Evolutionary conservation across 2,888 invertebrate species (phyloP).

Genomic region (Agrotis ipsilon): DNA sequence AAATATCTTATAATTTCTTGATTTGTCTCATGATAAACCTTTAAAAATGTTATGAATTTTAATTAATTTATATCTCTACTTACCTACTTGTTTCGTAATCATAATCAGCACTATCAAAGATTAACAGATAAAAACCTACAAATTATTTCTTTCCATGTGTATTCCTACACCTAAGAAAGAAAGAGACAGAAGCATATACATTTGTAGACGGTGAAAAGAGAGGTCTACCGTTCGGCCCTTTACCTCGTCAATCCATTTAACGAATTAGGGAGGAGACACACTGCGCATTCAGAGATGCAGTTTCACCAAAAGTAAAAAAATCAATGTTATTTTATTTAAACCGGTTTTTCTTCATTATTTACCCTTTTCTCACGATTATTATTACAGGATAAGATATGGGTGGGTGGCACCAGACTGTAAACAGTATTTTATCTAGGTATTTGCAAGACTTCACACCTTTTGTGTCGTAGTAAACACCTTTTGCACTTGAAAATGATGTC

Average conservation of each 20-base stretch:
- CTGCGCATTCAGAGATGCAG: constrained; percentile 14
- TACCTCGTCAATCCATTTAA: constrained; percentile 54
- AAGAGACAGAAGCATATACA: constrained; percentile 40
- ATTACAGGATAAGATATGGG: neutral
- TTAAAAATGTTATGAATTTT: neutral
- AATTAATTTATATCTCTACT: neutral
- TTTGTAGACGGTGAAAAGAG: constrained; percentile 26
- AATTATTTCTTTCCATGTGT: constrained; percentile 45
- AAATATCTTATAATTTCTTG: neutral
- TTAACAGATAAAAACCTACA: constrained; percentile 12
- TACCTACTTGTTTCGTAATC: neutral
- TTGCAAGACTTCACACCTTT: constrained; percentile 2
- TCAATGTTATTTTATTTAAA: constrained; percentile 13
- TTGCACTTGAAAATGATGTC: constrained; percentile 12
- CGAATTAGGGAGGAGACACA: constrained; percentile 58
- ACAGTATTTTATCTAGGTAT: neutral
- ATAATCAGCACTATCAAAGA: constrained; percentile 8
- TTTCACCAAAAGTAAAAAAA: constrained; percentile 19
- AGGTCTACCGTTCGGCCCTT: constrained; percentile 32
- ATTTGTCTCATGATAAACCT: neutral
- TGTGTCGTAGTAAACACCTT: neutral
- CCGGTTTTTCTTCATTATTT: neutral
- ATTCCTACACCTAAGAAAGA: constrained; percentile 34
- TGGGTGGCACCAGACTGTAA: neutral
- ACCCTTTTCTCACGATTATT: neutral